Conservation (phyloP, 2,113 vertebrate genomes). For the Microtus montanus region DNA sequence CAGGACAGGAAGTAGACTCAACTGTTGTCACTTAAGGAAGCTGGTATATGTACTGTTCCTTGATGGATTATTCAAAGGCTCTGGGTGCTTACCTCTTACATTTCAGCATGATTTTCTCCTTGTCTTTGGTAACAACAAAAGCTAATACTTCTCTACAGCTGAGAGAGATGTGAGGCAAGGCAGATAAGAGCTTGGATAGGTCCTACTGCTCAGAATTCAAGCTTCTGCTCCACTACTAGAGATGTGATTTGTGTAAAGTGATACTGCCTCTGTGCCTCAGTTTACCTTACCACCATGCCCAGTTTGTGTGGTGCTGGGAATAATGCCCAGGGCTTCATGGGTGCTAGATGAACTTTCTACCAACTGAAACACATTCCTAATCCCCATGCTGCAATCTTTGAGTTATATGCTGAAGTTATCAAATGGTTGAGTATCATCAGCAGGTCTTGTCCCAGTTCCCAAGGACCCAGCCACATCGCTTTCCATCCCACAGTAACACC, state of each 20-base stretch:
- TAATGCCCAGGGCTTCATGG: not conserved
- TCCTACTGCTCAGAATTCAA: not conserved
- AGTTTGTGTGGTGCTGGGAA: not conserved
- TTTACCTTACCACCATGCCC: not conserved
- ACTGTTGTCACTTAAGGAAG: not conserved
- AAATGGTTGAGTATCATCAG: not conserved
- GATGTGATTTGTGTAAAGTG: not conserved
- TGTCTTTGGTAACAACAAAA: not conserved
- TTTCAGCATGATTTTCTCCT: not conserved
- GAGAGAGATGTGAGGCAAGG: not conserved
- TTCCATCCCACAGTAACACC: fast-evolving
- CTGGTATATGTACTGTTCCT: not conserved
- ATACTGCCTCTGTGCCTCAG: not conserved
- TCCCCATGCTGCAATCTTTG: not conserved
- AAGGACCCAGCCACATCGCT: not conserved
- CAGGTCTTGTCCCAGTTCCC: not conserved
- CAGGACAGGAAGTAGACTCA: not conserved
- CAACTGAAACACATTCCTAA: not conserved
- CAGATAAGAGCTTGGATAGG: not conserved
- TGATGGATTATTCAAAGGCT: not conserved
- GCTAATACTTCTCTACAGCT: too few relatives aligned
- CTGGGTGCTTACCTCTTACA: not conserved
- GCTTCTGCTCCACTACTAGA: not conserved
- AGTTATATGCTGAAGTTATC: not conserved
- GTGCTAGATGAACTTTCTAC: not conserved